Base-by-base conservation (phyloP, 2,113 vertebrate genomes). In the Narcine bancroftii region DNA sequence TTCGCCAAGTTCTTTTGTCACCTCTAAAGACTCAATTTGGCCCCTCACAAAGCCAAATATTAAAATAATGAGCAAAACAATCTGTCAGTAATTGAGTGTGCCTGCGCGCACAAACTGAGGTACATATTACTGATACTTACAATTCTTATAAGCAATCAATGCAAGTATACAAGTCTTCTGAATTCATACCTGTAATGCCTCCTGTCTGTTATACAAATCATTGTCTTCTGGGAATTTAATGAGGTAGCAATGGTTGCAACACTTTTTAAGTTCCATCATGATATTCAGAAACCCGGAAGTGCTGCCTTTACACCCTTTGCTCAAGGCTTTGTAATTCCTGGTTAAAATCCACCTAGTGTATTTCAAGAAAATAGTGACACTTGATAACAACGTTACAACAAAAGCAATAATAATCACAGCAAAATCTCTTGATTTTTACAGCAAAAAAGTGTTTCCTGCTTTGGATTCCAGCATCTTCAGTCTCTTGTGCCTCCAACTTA, bases 191-290 rank as follows among this genome's bases (percentile, higher is more conserved):
- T 99, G 99, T 95, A 99, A 97, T 94, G 97, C 97, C 94, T 99
- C 99, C 92, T 97, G 96, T 95, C 95, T 98, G 95, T 97, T 99
- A 94, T 97, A 96, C 94, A 98, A 98, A 94, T 99, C 98, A 85
- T 97, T 97, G 94, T 99, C 98, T 93, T 99, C 98, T 13, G 98
- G 98, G 71, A 97, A 97, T 94, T 99, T 99, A 95, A 99, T 99
- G 95, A 99, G 98, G 97, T 99, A 99, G 96, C 99, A 99, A 96
- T 99, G 99, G 95, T 99, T 99, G 94, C 99, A 99, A 93, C 99
- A 99, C 95, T 99, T 99, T 95, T 99, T 99, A 93, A 99, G 95
- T 94, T 99, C 99, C 99, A 99, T 99, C 98, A 99, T 99, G 92
- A 99, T 96, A 95, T 99, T 99, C 92, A 99, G 96, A 95, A 99